A percentile compares a stretch with the other conserved stretches of the same genome.
These are phyloP conservation scores for Kryptopterus vitreolus DNA, from an alignment of 2,797 vertebrate genomes.

Conservation along the genomic window DNA sequence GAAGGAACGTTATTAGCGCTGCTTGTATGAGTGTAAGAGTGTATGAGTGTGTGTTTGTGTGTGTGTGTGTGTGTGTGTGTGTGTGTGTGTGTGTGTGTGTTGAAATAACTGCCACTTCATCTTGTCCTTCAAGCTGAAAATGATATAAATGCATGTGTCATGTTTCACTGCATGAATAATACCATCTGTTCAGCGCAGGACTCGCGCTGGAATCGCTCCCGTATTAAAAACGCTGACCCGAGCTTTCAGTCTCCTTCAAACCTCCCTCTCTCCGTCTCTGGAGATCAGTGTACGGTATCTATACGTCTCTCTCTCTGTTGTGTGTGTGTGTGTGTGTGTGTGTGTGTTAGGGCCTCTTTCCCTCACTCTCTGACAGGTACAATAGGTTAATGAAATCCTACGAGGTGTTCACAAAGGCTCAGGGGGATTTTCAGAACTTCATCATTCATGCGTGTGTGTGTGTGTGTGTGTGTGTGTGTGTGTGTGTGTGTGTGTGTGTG, in stretches of 20 bases:
- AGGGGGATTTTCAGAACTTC: conserved; percentile 49
- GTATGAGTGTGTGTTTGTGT: background rate
- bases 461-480: conserved; percentile 9
- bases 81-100: conserved; percentile 8
- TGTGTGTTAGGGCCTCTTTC: conserved; percentile 9
- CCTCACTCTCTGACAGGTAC: conserved; percentile 37
- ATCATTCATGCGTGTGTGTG: conserved; percentile 10
- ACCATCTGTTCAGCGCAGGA: conserved; percentile 49
- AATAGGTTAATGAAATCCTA: conserved; percentile 56
- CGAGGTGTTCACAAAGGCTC: conserved; percentile 44
- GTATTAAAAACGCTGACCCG: conserved; percentile 58
- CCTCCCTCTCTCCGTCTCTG: conserved; percentile 35
- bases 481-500: conserved; percentile 35
- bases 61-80: background rate
- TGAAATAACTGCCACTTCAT: conserved; percentile 38
- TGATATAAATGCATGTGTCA: conserved; percentile 56
- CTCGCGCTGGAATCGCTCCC: conserved; percentile 47
- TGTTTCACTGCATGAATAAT: conserved; percentile 56
- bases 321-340: background rate
- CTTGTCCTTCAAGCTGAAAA: conserved; percentile 44
- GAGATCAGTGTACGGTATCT: conserved; percentile 15
- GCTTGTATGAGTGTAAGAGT: background rate
- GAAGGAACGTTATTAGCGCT: too few species aligned
- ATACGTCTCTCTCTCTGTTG: conserved; percentile 23
- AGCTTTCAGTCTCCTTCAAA: conserved; percentile 52